Percentiles rank a stretch among this genome's conserved stretches.
Evolutionary conservation across 2,888 invertebrate genomes (phyloP).

Genomic region (Caenorhabditis sp.): DNA sequence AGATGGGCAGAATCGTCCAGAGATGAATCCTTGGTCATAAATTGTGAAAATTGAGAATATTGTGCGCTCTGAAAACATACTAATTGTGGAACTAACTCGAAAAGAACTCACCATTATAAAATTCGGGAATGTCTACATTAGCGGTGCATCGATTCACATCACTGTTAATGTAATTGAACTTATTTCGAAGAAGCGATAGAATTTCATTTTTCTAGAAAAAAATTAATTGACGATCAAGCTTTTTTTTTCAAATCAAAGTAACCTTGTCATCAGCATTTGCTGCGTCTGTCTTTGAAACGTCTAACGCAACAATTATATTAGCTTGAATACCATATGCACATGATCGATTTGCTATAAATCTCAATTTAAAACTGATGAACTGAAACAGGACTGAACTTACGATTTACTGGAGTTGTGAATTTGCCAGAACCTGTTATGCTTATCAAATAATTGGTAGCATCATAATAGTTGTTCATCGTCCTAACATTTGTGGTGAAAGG

Average conservation of each 20-base stretch:
- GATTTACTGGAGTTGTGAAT: slow-evolving; percentile 6
- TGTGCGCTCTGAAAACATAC: slow-evolving; percentile 13
- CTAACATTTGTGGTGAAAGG: slow-evolving; percentile 9
- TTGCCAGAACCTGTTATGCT: neutral
- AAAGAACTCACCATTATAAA: neutral
- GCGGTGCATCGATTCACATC: neutral
- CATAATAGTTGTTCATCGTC: slow-evolving; percentile 4
- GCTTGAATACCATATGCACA: slow-evolving; percentile 19
- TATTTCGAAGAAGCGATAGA: neutral
- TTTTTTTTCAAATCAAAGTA: no score
- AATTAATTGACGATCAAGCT: no score
- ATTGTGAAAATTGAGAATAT: slow-evolving; percentile 12
- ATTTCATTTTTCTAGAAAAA: slow-evolving; percentile 13
- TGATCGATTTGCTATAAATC: neutral
- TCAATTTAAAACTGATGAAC: neutral
- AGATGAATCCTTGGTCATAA: neutral
- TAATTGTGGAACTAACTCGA: neutral
- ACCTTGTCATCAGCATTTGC: neutral
- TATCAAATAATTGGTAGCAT: slow-evolving; percentile 11
- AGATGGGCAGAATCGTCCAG: slow-evolving; percentile 19
- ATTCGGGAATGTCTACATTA: neutral
- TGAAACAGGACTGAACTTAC: slow-evolving; percentile 1
- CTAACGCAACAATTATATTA: slow-evolving; percentile 20
- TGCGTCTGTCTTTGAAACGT: slow-evolving; percentile 2
- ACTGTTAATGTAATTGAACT: slow-evolving; percentile 23